A percentile compares a stretch with the other conserved stretches of the same genome.
phyloP scores from a whole-genome alignment of 1,140 invertebrate genomes.

The Brachionus rotundiformis region DNA sequence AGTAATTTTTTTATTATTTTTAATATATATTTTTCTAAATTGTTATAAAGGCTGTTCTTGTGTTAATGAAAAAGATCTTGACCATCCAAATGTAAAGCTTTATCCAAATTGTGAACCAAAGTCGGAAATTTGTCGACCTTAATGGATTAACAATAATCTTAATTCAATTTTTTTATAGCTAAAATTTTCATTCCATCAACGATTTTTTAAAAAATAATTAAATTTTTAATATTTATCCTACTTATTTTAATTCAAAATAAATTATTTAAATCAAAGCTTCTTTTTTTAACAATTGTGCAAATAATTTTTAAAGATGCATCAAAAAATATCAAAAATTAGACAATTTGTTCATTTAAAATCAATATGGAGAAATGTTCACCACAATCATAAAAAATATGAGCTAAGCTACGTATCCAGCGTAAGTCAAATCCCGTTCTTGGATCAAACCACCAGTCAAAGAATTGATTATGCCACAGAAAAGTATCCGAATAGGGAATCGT shows the following conservation, averaged over 20 bases:
- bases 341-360: neutral
- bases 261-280: neutral
- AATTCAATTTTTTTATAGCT: no score
- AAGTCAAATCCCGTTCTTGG: neutral
- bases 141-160: neutral
- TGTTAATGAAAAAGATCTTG: conserved; percentile 46
- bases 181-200: no score
- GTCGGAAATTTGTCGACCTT: conserved; percentile 20
- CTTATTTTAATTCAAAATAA: neutral
- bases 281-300: neutral
- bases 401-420: neutral
- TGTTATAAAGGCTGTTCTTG: conserved; percentile 51
- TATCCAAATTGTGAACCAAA: conserved; percentile 51
- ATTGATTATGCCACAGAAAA: conserved; percentile 56
- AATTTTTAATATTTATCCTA: neutral
- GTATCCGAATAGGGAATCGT: conserved; percentile 57
- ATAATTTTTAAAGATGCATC: neutral
- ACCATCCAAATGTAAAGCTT: conserved; percentile 43
- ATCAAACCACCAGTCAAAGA: conserved; percentile 54
- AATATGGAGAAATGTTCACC: neutral
- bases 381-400: conserved; percentile 4
- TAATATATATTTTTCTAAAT: neutral
- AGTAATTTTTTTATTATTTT: neutral
- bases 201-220: neutral
- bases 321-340: neutral